These are phyloP conservation scores for Ochropleura plecta DNA, from an alignment of 2,888 invertebrate genomes.

Conservation along the genomic window DNA sequence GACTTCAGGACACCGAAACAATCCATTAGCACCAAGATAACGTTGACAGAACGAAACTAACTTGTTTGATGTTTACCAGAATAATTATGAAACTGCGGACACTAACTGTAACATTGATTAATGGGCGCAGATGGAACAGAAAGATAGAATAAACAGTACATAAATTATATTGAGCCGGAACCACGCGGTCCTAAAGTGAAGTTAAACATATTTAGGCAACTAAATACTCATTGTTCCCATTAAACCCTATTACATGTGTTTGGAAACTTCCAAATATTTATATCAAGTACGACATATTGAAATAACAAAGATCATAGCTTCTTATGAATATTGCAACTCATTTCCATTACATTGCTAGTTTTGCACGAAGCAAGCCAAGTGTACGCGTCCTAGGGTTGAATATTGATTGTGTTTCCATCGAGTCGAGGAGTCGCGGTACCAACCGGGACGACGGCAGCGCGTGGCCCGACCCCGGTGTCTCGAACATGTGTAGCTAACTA, in stretches of 20 bases:
- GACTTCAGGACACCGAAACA: slow-evolving; percentile 41
- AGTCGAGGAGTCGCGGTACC: neutral
- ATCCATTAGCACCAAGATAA: slow-evolving; percentile 26
- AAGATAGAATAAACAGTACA: slow-evolving; percentile 52
- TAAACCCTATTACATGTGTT: slow-evolving; percentile 43
- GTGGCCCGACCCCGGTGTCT: neutral
- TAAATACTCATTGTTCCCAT: slow-evolving; percentile 35
- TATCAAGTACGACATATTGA: slow-evolving; percentile 28
- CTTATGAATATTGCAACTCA: slow-evolving; percentile 20
- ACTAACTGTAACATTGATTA: slow-evolving; percentile 57
- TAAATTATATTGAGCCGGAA: slow-evolving; percentile 45
- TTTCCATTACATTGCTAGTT: slow-evolving; percentile 32
- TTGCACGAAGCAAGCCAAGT: slow-evolving; percentile 49
- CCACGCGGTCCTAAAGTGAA: slow-evolving; percentile 10
- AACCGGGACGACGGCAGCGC: slow-evolving; percentile 28
- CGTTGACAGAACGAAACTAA: slow-evolving; percentile 38
- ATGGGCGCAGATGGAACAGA: slow-evolving; percentile 48
- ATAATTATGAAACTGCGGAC: slow-evolving; percentile 44
- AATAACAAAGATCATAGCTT: slow-evolving; percentile 36
- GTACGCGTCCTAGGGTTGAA: slow-evolving; percentile 39
- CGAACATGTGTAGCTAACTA: slow-evolving; percentile 10
- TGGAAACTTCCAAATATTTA: slow-evolving; percentile 48
- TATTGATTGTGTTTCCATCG: slow-evolving; percentile 51
- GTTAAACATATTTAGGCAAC: slow-evolving; percentile 22
- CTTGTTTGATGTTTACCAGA: slow-evolving; percentile 41